Evolutionary conservation across 2,888 invertebrate genomes (phyloP), one percentile per base, ranked within the genome.

Genomic region (Acanthosepion lycidas): DNA sequence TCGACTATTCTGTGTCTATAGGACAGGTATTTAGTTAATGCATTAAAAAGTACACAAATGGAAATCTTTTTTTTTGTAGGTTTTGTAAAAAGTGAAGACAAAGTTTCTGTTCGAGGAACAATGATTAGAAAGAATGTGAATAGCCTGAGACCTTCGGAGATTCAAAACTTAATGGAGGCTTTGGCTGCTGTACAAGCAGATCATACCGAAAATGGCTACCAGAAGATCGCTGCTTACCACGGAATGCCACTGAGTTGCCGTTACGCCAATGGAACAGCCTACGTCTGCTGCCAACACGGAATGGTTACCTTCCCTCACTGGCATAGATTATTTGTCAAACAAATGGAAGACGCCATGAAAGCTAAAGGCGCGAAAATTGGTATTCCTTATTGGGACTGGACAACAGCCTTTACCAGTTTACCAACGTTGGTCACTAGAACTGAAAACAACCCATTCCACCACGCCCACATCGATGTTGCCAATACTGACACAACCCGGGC

Each of bases 251-350:
- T 94, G 18, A 91, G 78, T 33, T 96, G 95, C 78, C 53, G 78
- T 55, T 93, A 93, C 28, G 95, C 15, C 95, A 95, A 91, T 95
- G 96, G 96, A 95, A 96, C 94, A 91, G 53, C 94, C 9, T 95
- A 94, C 48, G 95, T 95, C 18, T 96, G 95, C 91, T 96, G 95
- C 93, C 94, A 95, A 53, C 95, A 96, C 49, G 95, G 95, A 28
- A 95, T 95, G 95, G 95, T 95, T 49, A 95, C 95, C 33, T 96
- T 96, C 95, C 95, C 96, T 6, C 95, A 95, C 91, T 96, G 96
- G 96, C 96, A 96, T 93, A 94, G 96, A 26, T 94, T 96, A n/a
- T 96, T 93, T 94, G 94, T 94, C 20, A 59, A 94, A 53, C 94
- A 94, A 49, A 93, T 92, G 42, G 94, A 94, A 94, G 53, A 94